Conservation (phyloP, 2,888 invertebrate species). For the Eulithis prunata region DNA sequence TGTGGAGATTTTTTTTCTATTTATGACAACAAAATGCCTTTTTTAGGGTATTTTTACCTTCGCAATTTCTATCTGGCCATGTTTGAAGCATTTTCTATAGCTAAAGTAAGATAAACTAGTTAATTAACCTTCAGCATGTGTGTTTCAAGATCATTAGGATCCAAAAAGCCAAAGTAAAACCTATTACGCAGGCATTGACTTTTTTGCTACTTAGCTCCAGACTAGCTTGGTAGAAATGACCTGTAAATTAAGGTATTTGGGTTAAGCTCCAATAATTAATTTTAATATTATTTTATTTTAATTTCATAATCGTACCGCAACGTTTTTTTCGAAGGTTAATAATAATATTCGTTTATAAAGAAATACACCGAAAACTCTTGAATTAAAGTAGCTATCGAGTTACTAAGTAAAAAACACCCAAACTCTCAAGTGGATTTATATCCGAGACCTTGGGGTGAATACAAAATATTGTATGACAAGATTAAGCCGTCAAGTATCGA, state of each 20-base stretch:
- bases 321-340: too few relatives aligned
- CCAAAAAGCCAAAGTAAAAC: not conserved
- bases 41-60: too few relatives aligned
- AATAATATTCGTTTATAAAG: not conserved
- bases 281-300: too few relatives aligned
- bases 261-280: not conserved
- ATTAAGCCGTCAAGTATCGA: slow-evolving; percentile 54
- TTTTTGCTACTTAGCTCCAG: not conserved
- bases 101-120: too few relatives aligned
- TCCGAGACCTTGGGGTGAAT: slow-evolving; percentile 39
- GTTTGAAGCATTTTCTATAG: too few relatives aligned
- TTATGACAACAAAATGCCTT: too few relatives aligned
- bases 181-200: not conserved
- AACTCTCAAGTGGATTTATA: slow-evolving; percentile 34
- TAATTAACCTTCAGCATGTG: not conserved
- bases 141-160: not conserved
- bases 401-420: slow-evolving; percentile 21
- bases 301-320: not conserved
- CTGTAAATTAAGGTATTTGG: not conserved
- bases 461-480: slow-evolving; percentile 50
- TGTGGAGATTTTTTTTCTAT: too few relatives aligned
- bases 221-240: not conserved
- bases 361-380: slow-evolving; percentile 13
- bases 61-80: not conserved
- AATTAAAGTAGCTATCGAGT: slow-evolving; percentile 23